Evolutionary conservation across 37 sponge, comb jelly and placozoan species (phyloP).

Genomic region (Amphimedon queenslandica): DNA sequence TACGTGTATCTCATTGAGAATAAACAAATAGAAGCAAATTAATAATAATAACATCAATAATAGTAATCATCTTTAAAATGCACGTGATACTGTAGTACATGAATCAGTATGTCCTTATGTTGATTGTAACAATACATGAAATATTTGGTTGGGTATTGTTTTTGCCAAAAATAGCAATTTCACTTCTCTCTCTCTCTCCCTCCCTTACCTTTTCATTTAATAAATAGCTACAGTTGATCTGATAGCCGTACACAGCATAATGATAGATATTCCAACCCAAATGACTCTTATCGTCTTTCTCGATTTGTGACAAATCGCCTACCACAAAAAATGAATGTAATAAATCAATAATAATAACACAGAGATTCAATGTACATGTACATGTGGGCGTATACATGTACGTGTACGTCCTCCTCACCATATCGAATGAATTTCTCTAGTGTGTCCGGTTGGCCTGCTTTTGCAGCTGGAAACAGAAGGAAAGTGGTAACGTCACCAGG

Average conservation of each 20-base stretch:
- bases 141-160: no score
- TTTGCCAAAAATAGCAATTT: no score
- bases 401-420: constrained; percentile 15
- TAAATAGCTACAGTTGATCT: no score
- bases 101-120: no score
- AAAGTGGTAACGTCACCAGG: constrained; percentile 8
- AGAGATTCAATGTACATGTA: neutral
- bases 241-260: constrained; percentile 50
- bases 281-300: neutral
- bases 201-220: no score
- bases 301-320: neutral
- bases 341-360: neutral
- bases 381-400: neutral
- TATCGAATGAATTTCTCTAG: constrained; percentile 8
- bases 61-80: neutral
- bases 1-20: no score
- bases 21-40: neutral
- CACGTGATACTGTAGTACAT: neutral
- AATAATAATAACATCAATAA: neutral
- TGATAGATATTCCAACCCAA: constrained; percentile 26
- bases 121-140: no score
- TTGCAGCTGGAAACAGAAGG: constrained; percentile 40
- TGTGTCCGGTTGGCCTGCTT: constrained; percentile 36
- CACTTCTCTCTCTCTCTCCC: no score
- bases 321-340: neutral